These are phyloP conservation scores for Pogonocichla stellata DNA, from an alignment of 2,113 vertebrate species.

Conservation along the genomic window DNA sequence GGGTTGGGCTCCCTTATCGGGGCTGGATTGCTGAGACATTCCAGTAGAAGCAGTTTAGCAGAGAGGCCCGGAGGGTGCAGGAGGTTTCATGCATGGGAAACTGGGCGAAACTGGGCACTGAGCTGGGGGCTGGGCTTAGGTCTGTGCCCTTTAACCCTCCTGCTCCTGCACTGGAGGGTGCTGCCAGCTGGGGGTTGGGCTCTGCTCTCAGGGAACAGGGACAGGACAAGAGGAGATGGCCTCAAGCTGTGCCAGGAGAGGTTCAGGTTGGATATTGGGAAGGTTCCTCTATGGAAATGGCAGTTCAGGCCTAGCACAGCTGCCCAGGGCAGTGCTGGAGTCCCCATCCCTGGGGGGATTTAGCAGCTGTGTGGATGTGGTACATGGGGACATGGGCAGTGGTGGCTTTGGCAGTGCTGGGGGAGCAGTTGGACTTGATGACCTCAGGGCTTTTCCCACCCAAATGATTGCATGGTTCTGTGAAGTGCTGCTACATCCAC, in stretches of 20 bases:
- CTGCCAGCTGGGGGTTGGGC: rapidly evolving
- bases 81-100: not conserved
- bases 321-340: not conserved
- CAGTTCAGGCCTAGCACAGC: not conserved
- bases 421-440: not conserved
- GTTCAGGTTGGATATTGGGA: not conserved
- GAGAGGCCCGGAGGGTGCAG: not conserved
- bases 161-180: too few relatives aligned
- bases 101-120: not conserved
- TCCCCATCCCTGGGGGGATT: not conserved
- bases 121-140: too few relatives aligned
- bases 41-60: rapidly evolving
- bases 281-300: not conserved
- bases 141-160: not conserved
- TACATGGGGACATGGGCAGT: not conserved
- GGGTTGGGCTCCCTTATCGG: not conserved
- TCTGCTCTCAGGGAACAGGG: not conserved
- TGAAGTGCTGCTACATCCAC: not conserved
- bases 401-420: not conserved
- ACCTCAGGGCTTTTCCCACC: not conserved
- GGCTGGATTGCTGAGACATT: not conserved
- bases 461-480: not conserved
- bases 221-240: rapidly evolving
- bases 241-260: not conserved
- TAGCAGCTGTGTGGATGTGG: not conserved